phyloP scores from a whole-genome alignment of 2,888 invertebrate genomes.

The Nymphalis c-album region DNA sequence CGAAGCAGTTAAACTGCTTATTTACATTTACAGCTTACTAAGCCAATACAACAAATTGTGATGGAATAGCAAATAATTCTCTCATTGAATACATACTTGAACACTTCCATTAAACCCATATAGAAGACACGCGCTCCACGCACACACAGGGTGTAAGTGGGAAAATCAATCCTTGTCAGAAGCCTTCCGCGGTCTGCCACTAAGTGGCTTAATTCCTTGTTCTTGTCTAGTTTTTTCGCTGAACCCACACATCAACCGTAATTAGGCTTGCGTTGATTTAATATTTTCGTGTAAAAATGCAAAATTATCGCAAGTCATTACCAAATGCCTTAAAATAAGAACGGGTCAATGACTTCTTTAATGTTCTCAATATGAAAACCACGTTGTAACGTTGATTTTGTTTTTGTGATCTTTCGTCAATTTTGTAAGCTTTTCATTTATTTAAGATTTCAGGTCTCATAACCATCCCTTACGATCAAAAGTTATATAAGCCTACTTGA shows the following conservation, averaged over 20 bases:
- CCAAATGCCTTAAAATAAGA: too few relatives aligned
- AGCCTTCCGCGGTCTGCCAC: constrained; percentile 49
- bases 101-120: constrained; percentile 2
- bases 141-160: constrained; percentile 43
- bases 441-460: too few relatives aligned
- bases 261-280: constrained; percentile 7
- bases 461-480: too few relatives aligned
- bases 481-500: too few relatives aligned
- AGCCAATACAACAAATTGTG: background rate
- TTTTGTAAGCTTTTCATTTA: too few relatives aligned
- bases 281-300: background rate
- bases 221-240: constrained; percentile 42
- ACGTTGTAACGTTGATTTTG: too few relatives aligned
- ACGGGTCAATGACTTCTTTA: too few relatives aligned
- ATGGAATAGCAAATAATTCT: background rate
- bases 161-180: constrained; percentile 67
- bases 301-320: too few relatives aligned
- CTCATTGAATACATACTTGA: background rate
- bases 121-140: constrained; percentile 34
- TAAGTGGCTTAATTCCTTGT: constrained; percentile 64
- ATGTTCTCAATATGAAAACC: too few relatives aligned
- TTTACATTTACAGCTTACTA: too few relatives aligned
- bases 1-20: too few relatives aligned
- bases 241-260: background rate
- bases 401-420: too few relatives aligned